These are phyloP conservation scores for Drosophila saltans DNA, from an alignment of 1,140 invertebrate species.

Conservation along the genomic window DNA sequence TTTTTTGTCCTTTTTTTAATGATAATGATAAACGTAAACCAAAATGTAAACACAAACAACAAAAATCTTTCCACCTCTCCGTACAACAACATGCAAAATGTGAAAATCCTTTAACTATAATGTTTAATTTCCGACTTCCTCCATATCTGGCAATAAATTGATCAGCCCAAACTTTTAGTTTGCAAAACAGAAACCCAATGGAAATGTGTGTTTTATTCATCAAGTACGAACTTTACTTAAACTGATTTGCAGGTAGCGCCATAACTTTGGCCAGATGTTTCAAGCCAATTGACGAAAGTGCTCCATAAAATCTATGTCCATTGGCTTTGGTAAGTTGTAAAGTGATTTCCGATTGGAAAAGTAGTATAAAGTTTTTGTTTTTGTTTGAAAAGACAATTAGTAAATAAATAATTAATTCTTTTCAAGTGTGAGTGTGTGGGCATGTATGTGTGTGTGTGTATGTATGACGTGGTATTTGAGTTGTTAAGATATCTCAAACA, in stretches of 20 bases:
- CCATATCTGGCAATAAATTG: constrained; percentile 8
- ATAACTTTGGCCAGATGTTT: too few species aligned
- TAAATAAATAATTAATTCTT: constrained; percentile 5
- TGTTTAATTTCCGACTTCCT: not conserved
- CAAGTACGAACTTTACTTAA: too few species aligned
- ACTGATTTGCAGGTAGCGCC: too few species aligned
- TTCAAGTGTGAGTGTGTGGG: not conserved
- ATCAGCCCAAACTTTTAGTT: constrained; percentile 9
- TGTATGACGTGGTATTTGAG: not conserved
- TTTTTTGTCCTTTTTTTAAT: not conserved
- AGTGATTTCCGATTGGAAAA: too few species aligned
- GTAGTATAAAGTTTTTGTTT: too few species aligned
- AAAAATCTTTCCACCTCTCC: not conserved
- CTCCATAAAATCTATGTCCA: too few species aligned
- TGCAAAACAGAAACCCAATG: not conserved
- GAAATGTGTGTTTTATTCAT: not conserved
- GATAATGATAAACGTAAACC: not conserved
- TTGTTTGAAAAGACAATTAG: not conserved
- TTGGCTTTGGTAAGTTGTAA: too few species aligned
- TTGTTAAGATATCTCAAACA: constrained; percentile 1
- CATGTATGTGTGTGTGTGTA: not conserved
- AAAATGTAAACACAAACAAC: not conserved
- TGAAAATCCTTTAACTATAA: not conserved
- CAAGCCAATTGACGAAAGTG: too few species aligned
- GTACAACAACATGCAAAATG: not conserved